Percentiles rank a stretch among this genome's conserved stretches.
These are phyloP conservation scores for Acanthosepion lycidas DNA, from an alignment of 2,888 invertebrate genomes.

Conservation along the genomic window DNA sequence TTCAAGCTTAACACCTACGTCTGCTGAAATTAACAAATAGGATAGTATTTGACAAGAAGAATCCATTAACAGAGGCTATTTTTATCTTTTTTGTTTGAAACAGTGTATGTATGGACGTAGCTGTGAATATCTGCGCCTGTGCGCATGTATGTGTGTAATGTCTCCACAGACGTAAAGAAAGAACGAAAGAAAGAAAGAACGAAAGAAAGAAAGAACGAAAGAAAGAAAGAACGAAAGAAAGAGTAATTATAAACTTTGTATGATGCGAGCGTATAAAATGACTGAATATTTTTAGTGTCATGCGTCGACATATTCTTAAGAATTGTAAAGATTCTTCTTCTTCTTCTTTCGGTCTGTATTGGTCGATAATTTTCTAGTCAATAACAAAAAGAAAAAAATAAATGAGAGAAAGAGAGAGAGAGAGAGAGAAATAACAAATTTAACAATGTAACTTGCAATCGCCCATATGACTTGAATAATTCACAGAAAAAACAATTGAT, in stretches of 20 bases:
- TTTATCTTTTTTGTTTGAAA: not conserved
- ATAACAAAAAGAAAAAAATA: not conserved
- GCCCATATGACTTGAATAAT: too few species aligned
- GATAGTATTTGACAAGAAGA: not conserved
- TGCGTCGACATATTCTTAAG: not conserved
- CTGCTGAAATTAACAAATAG: not conserved
- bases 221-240: not conserved
- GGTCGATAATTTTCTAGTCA: not conserved
- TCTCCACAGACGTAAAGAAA: not conserved
- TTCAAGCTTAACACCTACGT: not conserved
- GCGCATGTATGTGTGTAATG: not conserved
- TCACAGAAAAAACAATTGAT: too few species aligned
- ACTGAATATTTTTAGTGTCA: not conserved
- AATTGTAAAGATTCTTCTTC: not conserved
- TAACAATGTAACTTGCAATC: not conserved
- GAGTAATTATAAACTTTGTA: not conserved
- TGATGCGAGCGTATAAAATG: not conserved
- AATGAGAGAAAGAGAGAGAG: not conserved
- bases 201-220: not conserved
- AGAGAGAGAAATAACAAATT: not conserved
- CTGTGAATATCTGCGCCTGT: not conserved
- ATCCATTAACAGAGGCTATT: not conserved
- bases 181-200: not conserved
- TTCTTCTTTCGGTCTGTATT: not conserved
- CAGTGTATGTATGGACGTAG: not conserved